A percentile compares a stretch with the other conserved stretches of the same genome.
Conservation (phyloP, 2,797 vertebrate species). For the Propithecus perrieri region DNA sequence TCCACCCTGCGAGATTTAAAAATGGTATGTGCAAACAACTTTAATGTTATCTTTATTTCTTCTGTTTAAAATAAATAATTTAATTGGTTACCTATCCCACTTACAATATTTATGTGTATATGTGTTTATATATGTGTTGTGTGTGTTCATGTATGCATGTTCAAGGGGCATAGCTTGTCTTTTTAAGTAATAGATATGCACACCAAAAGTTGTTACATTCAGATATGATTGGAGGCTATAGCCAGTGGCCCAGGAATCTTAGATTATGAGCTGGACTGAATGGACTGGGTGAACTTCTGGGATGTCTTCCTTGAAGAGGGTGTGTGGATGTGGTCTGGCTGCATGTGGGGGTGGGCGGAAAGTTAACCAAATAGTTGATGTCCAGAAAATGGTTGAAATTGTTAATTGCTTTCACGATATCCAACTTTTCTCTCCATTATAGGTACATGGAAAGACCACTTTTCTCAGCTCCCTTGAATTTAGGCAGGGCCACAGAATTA, state of each 20-base stretch:
- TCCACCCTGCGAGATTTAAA: neutral
- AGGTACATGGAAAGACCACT: neutral
- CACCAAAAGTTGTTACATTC: neutral
- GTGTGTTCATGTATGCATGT: neutral
- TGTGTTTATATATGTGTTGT: neutral
- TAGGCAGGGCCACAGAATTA: too few species aligned
- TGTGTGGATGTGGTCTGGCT: neutral
- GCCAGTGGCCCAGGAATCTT: neutral
- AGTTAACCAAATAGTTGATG: neutral
- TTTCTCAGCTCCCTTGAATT: neutral
- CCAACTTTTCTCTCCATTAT: neutral
- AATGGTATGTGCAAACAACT: neutral
- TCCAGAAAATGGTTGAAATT: neutral
- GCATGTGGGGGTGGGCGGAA: neutral
- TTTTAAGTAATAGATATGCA: neutral
- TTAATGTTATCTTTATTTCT: neutral
- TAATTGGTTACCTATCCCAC: neutral
- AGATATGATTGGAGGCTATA: too few species aligned
- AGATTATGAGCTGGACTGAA: neutral
- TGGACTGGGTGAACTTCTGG: neutral
- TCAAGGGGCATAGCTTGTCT: neutral
- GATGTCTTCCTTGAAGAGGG: neutral
- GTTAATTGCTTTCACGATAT: neutral
- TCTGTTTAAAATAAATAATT: neutral
- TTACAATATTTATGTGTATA: neutral